phyloP scores from a whole-genome alignment of 2,113 vertebrate species.

The Connochaetes taurinus region DNA sequence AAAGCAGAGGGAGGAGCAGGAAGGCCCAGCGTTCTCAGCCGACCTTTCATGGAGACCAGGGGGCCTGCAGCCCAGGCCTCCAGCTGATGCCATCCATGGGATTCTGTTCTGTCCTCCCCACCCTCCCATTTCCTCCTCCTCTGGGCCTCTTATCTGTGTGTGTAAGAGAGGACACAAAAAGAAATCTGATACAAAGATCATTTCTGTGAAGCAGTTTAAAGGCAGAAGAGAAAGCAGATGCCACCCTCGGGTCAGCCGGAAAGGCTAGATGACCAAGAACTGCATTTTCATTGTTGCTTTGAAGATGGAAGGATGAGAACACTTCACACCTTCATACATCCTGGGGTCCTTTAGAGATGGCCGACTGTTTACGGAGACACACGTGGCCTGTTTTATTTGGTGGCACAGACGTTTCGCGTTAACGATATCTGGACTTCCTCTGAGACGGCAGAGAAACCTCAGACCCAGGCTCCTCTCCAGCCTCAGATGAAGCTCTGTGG shows the following conservation, averaged over 20 bases:
- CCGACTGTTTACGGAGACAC: background rate
- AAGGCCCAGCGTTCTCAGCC: background rate
- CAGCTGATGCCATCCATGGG: accelerated
- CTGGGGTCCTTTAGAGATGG: background rate
- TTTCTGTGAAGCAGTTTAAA: constrained; percentile 43
- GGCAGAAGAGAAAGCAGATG: constrained; percentile 43
- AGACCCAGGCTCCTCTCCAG: background rate
- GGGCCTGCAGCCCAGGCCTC: background rate
- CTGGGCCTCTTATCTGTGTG: constrained; percentile 7
- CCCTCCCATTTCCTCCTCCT: background rate
- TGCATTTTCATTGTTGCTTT: constrained; percentile 43
- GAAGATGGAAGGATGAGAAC: background rate
- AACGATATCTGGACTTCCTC: background rate
- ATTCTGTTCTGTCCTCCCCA: background rate
- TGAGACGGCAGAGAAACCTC: background rate
- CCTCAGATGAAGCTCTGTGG: too few relatives aligned
- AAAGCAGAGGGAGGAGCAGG: background rate
- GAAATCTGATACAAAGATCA: constrained; percentile 52
- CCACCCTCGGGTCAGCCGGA: constrained; percentile 34
- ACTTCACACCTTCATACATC: background rate
- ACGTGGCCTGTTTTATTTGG: background rate
- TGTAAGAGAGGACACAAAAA: constrained; percentile 53
- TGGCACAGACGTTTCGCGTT: background rate
- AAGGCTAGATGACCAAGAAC: constrained; percentile 11
- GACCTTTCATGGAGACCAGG: background rate